Percentiles rank a stretch among this genome's conserved stretches.
phyloP scores from a whole-genome alignment of 2,888 invertebrate genomes.

The Himalopsyche tibetana region DNA sequence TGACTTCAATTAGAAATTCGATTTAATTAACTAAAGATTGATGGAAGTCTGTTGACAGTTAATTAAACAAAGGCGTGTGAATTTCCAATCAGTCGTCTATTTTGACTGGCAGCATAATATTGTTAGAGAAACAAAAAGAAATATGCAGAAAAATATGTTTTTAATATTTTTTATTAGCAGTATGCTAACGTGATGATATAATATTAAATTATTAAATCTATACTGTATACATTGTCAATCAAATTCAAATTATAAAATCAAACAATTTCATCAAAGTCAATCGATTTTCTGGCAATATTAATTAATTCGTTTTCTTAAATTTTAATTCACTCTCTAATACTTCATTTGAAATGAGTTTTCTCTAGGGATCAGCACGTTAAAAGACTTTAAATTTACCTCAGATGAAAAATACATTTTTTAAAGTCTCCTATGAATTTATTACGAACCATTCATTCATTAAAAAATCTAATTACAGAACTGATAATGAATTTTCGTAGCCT shows the following conservation, averaged over 20 bases:
- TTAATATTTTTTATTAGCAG: too few relatives aligned
- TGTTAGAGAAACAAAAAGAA: too few relatives aligned
- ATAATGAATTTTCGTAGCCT: slow-evolving; percentile 1
- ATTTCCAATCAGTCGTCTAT: not conserved
- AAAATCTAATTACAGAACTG: not conserved
- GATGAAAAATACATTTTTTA: not conserved
- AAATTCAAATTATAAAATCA: too few relatives aligned
- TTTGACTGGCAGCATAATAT: too few relatives aligned
- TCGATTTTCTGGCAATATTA: too few relatives aligned
- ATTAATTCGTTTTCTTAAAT: too few relatives aligned
- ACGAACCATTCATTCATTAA: not conserved
- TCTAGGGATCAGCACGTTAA: not conserved
- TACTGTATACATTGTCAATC: too few relatives aligned
- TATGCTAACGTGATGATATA: too few relatives aligned
- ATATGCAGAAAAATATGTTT: too few relatives aligned
- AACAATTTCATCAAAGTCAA: too few relatives aligned
- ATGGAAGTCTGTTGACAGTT: not conserved
- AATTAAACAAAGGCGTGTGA: slow-evolving; percentile 19
- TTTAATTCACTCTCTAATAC: too few relatives aligned
- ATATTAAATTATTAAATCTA: too few relatives aligned
- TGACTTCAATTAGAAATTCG: not conserved
- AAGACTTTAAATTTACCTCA: not conserved
- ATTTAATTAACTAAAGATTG: not conserved
- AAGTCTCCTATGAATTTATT: not conserved
- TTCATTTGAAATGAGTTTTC: not conserved